phyloP scores from a whole-genome alignment of 2,797 vertebrate species.

The Bovichtus variegatus region DNA sequence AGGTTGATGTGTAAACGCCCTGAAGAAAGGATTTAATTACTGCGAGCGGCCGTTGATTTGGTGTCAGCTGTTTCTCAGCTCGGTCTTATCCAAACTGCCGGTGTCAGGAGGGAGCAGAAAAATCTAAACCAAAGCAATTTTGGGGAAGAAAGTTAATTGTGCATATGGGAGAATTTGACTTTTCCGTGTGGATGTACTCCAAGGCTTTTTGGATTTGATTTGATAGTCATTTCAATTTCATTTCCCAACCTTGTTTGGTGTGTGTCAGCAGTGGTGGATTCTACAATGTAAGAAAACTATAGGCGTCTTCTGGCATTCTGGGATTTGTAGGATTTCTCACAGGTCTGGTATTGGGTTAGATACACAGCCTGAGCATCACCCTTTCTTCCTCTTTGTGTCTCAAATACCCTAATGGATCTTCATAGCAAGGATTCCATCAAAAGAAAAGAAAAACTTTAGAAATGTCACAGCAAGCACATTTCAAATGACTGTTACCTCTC shows the following conservation, averaged over 20 bases:
- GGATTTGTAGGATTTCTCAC: slow-evolving; percentile 37
- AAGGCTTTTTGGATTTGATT: slow-evolving; percentile 39
- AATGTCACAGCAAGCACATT: neutral
- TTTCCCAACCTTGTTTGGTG: slow-evolving; percentile 10
- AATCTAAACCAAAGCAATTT: slow-evolving; percentile 65
- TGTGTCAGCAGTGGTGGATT: slow-evolving; percentile 12
- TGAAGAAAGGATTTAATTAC: slow-evolving; percentile 79
- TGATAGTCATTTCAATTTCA: slow-evolving; percentile 34
- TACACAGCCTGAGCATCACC: neutral
- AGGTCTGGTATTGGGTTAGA: neutral
- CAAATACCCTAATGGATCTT: neutral
- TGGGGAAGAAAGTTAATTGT: slow-evolving; percentile 56
- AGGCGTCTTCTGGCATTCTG: slow-evolving; percentile 28
- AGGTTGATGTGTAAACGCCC: slow-evolving; percentile 84
- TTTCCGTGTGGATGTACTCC: slow-evolving; percentile 33
- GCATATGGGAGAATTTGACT: slow-evolving; percentile 52
- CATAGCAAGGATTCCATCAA: neutral
- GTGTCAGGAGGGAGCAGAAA: slow-evolving; percentile 56
- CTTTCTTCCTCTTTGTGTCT: neutral
- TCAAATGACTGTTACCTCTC: neutral
- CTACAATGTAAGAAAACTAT: neutral
- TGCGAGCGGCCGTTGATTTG: slow-evolving; percentile 63
- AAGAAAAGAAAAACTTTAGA: neutral
- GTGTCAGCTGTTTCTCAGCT: slow-evolving; percentile 76
- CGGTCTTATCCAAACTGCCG: slow-evolving; percentile 47